A percentile compares a stretch with the other conserved stretches of the same genome.
phyloP scores from a whole-genome alignment of 92 coral and sea anemone species.

The Parazoanthus atlanticus region DNA sequence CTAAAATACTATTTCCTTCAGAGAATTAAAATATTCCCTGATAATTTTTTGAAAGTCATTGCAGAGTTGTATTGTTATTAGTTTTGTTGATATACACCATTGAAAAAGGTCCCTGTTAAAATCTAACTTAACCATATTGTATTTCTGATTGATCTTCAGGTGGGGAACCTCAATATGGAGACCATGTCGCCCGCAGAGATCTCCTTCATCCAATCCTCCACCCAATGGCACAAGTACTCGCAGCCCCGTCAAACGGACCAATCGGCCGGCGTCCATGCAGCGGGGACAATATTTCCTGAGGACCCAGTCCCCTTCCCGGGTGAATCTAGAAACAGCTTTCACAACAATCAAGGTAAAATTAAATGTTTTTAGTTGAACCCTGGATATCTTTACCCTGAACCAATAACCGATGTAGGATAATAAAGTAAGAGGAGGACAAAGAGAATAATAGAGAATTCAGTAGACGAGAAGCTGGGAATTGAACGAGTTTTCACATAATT shows the following conservation, averaged over 20 bases:
- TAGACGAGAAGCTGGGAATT: too few species aligned
- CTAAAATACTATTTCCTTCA: too few species aligned
- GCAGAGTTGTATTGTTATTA: too few species aligned
- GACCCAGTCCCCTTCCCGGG: conserved; percentile 82
- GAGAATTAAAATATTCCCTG: too few species aligned
- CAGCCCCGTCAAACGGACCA: conserved; percentile 50
- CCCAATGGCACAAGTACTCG: conserved; percentile 85
- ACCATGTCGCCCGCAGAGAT: conserved; percentile 87
- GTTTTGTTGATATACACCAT: too few species aligned
- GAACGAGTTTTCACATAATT: too few species aligned
- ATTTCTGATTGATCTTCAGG: conserved; percentile 6
- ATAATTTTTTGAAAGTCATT: too few species aligned
- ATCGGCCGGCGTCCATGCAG: not conserved
- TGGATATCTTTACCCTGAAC: too few species aligned
- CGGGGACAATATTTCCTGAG: conserved; percentile 75
- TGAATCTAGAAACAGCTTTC: conserved; percentile 10
- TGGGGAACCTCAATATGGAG: conserved; percentile 69
- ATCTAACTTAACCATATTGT: not conserved
- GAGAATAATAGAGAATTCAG: too few species aligned
- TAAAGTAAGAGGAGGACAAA: too few species aligned
- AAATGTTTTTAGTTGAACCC: not conserved
- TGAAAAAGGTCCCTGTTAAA: too few species aligned
- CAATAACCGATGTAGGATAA: too few species aligned
- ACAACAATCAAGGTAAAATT: conserved; percentile 36
- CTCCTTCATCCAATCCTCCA: conserved; percentile 75